phyloP scores from a whole-genome alignment of 1,140 invertebrate species.

The Drosophila seguyi region DNA sequence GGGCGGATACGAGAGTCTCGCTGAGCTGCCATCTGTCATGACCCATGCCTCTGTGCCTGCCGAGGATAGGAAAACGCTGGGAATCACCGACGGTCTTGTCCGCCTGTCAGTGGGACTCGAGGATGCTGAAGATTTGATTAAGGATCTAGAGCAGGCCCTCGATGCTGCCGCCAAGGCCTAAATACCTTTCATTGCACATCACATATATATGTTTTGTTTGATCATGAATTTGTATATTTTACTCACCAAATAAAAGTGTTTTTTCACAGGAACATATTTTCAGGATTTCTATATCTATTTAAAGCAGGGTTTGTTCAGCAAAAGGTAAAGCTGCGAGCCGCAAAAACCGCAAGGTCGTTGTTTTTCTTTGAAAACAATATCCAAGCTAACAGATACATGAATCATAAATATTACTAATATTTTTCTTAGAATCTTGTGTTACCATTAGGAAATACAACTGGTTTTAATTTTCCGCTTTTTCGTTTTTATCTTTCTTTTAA shows the following conservation, averaged over 20 bases:
- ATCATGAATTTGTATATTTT: slow-evolving; percentile 26
- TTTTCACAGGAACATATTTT: not conserved
- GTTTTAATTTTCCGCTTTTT: not conserved
- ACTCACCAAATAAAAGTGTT: slow-evolving; percentile 31
- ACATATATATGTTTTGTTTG: slow-evolving; percentile 6
- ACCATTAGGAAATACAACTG: not conserved
- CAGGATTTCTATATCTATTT: not conserved
- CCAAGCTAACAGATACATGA: not conserved
- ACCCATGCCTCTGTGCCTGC: slow-evolving; percentile 92
- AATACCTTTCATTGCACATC: slow-evolving; percentile 5
- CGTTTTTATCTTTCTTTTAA: not conserved
- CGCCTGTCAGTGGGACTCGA: slow-evolving; percentile 97
- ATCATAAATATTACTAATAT: not conserved
- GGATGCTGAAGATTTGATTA: slow-evolving; percentile 93
- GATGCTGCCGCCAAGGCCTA: slow-evolving; percentile 53
- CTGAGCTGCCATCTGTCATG: slow-evolving; percentile 92
- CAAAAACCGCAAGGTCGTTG: not conserved
- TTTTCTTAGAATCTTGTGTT: not conserved
- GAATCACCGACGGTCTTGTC: slow-evolving; percentile 95
- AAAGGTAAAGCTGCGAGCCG: not conserved
- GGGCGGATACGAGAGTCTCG: slow-evolving; percentile 97
- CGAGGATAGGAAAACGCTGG: slow-evolving; percentile 90
- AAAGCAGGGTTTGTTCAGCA: not conserved
- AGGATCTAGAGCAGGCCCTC: slow-evolving; percentile 94
- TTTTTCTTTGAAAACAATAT: not conserved